Evolutionary conservation across 2,797 vertebrate species (phyloP).

Genomic region (Anabas testudineus): DNA sequence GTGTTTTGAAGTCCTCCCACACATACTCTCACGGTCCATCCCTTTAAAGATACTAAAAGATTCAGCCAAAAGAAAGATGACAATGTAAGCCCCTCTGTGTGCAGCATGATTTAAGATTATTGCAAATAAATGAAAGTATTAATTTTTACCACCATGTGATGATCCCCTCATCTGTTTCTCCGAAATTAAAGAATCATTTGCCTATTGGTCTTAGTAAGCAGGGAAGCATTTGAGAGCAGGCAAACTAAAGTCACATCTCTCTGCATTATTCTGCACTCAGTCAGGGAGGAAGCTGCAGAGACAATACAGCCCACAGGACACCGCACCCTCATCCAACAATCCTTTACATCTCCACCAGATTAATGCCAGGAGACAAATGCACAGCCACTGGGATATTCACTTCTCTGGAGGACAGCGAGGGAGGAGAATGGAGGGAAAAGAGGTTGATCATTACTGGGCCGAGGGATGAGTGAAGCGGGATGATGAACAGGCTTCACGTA

Average conservation of each 20-base stretch:
- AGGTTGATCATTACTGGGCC: constrained; percentile 54
- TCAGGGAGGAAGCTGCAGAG: constrained; percentile 71
- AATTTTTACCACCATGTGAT: constrained; percentile 68
- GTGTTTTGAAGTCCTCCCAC: constrained; percentile 35
- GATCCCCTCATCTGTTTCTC: constrained; percentile 71
- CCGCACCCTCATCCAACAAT: constrained; percentile 68
- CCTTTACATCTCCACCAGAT: constrained; percentile 73
- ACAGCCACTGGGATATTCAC: constrained; percentile 62
- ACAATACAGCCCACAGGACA: constrained; percentile 75
- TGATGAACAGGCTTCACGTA: constrained; percentile 85
- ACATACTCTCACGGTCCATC: constrained; percentile 30
- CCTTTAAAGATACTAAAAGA: constrained; percentile 58
- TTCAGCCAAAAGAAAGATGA: constrained; percentile 51
- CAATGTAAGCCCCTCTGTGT: constrained; percentile 48
- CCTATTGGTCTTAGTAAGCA: constrained; percentile 56
- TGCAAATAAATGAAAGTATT: constrained; percentile 76
- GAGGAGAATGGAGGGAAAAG: constrained; percentile 46
- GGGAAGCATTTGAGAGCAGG: constrained; percentile 57
- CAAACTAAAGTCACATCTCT: constrained; percentile 76
- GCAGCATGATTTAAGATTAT: constrained; percentile 67
- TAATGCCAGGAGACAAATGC: constrained; percentile 74
- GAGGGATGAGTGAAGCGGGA: constrained; percentile 79
- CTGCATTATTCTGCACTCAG: constrained; percentile 72
- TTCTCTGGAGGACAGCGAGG: constrained; percentile 41
- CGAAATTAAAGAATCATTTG: constrained; percentile 68